A percentile compares a stretch with the other conserved stretches of the same genome.
These are phyloP conservation scores for Elegia similella DNA, from an alignment of 2,888 invertebrate genomes.

Conservation along the genomic window DNA sequence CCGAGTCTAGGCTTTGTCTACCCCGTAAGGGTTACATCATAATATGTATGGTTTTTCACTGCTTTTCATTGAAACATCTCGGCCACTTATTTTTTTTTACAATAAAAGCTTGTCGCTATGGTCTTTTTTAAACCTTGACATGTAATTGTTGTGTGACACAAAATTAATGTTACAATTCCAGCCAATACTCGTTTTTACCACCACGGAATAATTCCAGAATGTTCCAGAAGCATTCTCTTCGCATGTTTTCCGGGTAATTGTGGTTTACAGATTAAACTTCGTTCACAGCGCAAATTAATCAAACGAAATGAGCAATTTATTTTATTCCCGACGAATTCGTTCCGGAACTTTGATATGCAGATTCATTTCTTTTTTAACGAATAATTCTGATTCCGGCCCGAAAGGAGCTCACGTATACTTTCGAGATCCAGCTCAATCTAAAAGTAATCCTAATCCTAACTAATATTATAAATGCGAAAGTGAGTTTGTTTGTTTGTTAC, in stretches of 20 bases:
- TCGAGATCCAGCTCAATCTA: no score
- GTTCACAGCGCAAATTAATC: neutral
- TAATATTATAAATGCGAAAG: constrained; percentile 1
- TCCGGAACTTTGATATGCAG: neutral
- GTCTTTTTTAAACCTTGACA: no score
- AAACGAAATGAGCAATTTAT: constrained; percentile 10
- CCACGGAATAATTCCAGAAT: neutral
- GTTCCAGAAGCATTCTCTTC: constrained; percentile 2
- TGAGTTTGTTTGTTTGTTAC: neutral
- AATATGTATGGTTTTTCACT: no score
- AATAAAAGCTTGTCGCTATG: no score
- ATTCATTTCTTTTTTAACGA: no score
- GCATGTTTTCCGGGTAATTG: constrained; percentile 3
- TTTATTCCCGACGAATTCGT: neutral
- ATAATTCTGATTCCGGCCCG: no score
- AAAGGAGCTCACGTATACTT: no score
- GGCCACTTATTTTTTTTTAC: no score
- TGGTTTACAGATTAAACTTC: neutral
- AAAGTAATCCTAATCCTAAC: neutral
- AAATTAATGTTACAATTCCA: neutral
- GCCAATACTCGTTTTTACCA: neutral
- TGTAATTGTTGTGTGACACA: neutral
- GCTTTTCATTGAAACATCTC: no score
- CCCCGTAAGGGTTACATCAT: no score
- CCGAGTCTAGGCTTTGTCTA: no score